phyloP scores from a whole-genome alignment of 1,140 invertebrate genomes.

The Rhyzopertha dominica region DNA sequence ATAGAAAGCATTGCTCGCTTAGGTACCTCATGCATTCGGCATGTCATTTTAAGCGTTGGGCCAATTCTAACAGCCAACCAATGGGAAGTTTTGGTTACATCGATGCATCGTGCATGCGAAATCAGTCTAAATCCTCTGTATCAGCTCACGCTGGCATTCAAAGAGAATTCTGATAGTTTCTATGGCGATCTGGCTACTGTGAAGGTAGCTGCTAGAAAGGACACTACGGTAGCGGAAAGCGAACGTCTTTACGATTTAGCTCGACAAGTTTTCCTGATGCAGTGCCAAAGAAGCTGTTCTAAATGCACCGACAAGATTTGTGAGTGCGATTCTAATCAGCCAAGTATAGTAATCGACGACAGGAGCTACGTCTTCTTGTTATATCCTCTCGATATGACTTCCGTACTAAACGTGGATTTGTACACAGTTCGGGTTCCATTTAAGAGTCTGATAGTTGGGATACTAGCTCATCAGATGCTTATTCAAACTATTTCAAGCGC shows the following conservation, averaged over 20 bases:
- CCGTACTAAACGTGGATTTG: conserved; percentile 68
- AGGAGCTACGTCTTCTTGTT: conserved; percentile 86
- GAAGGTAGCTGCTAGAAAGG: conserved; percentile 84
- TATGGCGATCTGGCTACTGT: conserved; percentile 90
- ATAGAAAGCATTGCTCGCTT: conserved; percentile 81
- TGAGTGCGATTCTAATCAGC: conserved; percentile 31
- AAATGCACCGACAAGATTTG: conserved; percentile 36
- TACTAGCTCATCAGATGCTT: conserved; percentile 86
- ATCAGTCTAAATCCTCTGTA: conserved; percentile 78
- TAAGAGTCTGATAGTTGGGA: conserved; percentile 76
- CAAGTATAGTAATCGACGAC: conserved; percentile 58
- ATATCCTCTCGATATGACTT: conserved; percentile 71
- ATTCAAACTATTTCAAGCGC: conserved; percentile 84
- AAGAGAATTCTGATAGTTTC: conserved; percentile 84
- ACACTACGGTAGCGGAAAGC: conserved; percentile 75
- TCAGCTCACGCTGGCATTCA: conserved; percentile 82
- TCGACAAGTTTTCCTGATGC: conserved; percentile 68
- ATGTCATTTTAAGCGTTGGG: conserved; percentile 79
- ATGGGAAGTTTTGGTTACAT: conserved; percentile 78
- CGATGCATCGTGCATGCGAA: conserved; percentile 73
- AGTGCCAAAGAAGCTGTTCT: conserved; percentile 48
- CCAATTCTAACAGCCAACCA: conserved; percentile 71
- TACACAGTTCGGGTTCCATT: conserved; percentile 80
- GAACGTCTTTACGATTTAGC: conserved; percentile 78
- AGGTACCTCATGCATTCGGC: conserved; percentile 89